Conservation (phyloP, 2,797 vertebrate genomes). For the Sebastes oblongus region DNA sequence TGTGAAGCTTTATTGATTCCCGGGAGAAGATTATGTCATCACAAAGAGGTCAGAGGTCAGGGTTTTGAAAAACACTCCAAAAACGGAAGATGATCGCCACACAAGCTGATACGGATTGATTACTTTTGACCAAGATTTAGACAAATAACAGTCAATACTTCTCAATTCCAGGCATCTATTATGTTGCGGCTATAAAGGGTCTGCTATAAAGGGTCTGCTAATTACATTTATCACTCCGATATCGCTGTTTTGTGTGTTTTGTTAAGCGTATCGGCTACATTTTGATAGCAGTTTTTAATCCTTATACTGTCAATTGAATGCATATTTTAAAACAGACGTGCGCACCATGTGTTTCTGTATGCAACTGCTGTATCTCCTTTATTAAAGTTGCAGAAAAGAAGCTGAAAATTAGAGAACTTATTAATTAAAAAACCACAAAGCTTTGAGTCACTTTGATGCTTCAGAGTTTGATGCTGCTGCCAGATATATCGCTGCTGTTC, state of each 20-base stretch:
- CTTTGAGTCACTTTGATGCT: neutral
- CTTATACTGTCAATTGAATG: neutral
- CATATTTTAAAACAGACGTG: neutral
- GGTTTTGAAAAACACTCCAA: neutral
- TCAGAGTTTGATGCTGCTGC: neutral
- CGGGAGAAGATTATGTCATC: neutral
- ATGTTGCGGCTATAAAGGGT: neutral
- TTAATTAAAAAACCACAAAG: neutral
- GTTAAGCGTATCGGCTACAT: neutral
- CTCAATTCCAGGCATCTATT: neutral
- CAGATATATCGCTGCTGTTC: neutral
- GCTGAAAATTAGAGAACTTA: neutral
- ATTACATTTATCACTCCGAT: neutral
- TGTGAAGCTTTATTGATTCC: neutral
- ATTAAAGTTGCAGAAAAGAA: neutral
- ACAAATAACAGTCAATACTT: neutral
- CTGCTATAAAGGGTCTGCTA: neutral
- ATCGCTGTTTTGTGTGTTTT: neutral
- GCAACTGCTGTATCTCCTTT: neutral
- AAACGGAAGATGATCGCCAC: neutral
- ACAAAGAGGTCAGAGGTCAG: constrained; percentile 3
- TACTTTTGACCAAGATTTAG: neutral
- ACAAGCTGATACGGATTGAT: constrained; percentile 1
- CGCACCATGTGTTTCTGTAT: neutral
- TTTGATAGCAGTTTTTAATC: neutral